Conservation (phyloP, 1,140 invertebrate species). For the Harpegnathos saltator region DNA sequence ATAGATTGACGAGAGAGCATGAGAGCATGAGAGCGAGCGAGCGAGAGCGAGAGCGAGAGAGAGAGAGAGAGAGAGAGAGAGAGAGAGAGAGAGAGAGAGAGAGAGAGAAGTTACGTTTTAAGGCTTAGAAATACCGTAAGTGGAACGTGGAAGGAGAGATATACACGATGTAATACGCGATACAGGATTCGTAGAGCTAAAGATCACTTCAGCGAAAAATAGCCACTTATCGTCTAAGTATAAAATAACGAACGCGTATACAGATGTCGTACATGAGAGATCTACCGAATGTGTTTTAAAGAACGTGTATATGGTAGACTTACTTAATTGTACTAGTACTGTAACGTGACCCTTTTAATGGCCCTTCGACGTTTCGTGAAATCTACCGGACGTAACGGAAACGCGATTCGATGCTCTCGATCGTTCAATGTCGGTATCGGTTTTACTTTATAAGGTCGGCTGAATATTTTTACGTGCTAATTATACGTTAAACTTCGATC, state of each 20-base stretch:
- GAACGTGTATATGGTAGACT: constrained; percentile 67
- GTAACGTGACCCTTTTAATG: constrained; percentile 53
- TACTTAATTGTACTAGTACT: constrained; percentile 55
- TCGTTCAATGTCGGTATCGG: too few relatives aligned
- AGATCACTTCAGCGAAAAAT: constrained; percentile 52
- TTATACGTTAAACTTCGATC: too few relatives aligned
- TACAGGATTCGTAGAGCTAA: neutral
- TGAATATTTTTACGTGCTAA: too few relatives aligned
- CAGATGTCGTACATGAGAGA: constrained; percentile 70
- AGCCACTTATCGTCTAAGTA: constrained; percentile 36
- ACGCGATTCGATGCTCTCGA: neutral
- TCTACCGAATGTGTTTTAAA: constrained; percentile 76
- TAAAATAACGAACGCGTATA: constrained; percentile 63
- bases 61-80: too few relatives aligned
- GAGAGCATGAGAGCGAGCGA: too few relatives aligned
- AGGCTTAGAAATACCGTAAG: neutral
- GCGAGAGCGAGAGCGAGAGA: too few relatives aligned
- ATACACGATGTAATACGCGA: neutral
- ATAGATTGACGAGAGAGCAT: neutral
- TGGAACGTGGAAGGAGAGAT: neutral
- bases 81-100: too few relatives aligned
- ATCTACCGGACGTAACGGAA: neutral
- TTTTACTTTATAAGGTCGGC: too few relatives aligned
- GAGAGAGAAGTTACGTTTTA: neutral
- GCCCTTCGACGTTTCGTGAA: constrained; percentile 53